A percentile compares a stretch with the other conserved stretches of the same genome.
These are phyloP conservation scores for Vireo altiloquus DNA, from an alignment of 2,113 vertebrate species.

Conservation along the genomic window DNA sequence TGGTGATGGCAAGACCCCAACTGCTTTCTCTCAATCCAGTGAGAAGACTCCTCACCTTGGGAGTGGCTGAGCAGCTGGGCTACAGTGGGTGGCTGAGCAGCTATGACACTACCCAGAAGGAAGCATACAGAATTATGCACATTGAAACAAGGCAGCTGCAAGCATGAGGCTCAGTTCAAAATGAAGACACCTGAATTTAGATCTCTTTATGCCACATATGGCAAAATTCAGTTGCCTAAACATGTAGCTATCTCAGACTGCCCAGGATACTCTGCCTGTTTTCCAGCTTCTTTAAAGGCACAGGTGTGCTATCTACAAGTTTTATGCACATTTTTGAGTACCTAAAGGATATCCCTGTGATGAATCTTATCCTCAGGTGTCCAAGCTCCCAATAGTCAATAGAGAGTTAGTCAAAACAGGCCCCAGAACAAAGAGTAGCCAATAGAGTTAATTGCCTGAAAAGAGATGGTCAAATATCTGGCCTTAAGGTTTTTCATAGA, in stretches of 20 bases:
- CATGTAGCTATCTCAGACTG: not conserved
- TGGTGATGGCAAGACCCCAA: not conserved
- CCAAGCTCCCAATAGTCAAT: not conserved
- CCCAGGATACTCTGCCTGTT: not conserved
- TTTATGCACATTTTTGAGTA: not conserved
- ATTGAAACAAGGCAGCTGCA: not conserved
- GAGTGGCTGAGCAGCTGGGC: not conserved
- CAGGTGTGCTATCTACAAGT: not conserved
- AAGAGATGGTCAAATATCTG: not conserved
- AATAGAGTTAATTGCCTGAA: not conserved
- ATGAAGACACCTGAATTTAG: not conserved
- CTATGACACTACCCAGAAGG: not conserved
- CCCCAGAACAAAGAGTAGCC: not conserved
- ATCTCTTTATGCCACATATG: not conserved
- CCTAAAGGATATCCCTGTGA: not conserved
- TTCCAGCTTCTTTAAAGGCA: not conserved
- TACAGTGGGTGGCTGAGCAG: not conserved
- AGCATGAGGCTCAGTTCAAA: not conserved
- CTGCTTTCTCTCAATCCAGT: not conserved
- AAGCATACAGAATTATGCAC: not conserved
- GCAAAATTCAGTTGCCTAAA: not conserved
- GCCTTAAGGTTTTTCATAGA: not conserved
- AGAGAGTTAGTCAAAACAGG: not conserved
- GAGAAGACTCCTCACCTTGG: not conserved
- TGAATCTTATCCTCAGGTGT: not conserved